A percentile compares a stretch with the other conserved stretches of the same genome.
phyloP scores from a whole-genome alignment of 1,140 invertebrate genomes.

The Trichonephila inaurata region DNA sequence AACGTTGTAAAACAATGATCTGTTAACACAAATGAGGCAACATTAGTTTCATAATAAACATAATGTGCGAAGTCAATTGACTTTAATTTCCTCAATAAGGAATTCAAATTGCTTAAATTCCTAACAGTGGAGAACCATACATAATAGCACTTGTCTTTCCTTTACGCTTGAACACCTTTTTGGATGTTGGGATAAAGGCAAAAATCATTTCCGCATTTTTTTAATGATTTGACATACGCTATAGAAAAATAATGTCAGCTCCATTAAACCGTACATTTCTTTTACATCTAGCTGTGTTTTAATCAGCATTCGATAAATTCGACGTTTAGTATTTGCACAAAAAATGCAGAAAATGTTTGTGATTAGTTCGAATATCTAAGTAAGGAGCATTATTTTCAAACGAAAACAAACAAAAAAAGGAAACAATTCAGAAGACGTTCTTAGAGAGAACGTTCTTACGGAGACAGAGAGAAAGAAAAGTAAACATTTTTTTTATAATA shows the following conservation, averaged over 20 bases:
- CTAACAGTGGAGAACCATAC: not conserved
- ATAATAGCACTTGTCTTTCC: not conserved
- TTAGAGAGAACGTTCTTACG: too few relatives aligned
- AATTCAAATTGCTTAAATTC: not conserved
- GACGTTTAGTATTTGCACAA: too few relatives aligned
- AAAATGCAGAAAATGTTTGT: too few relatives aligned
- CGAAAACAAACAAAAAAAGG: too few relatives aligned
- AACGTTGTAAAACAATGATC: not conserved
- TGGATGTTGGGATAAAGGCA: not conserved
- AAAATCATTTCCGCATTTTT: not conserved
- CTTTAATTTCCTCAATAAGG: not conserved
- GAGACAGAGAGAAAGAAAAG: too few relatives aligned
- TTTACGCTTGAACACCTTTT: not conserved
- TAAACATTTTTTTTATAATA: too few relatives aligned
- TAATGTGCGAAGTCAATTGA: not conserved
- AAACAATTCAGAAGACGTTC: too few relatives aligned
- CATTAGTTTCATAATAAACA: not conserved
- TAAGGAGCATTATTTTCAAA: too few relatives aligned
- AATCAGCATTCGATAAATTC: too few relatives aligned
- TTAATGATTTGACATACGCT: not conserved
- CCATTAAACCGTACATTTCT: not conserved
- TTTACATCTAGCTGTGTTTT: too few relatives aligned
- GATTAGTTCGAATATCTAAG: too few relatives aligned
- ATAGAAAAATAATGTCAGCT: not conserved
- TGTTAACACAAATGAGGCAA: constrained; percentile 8